Evolutionary conservation across 1,140 invertebrate species (phyloP), one percentile per base, ranked within the genome.

Genomic region (Mya arenaria): DNA sequence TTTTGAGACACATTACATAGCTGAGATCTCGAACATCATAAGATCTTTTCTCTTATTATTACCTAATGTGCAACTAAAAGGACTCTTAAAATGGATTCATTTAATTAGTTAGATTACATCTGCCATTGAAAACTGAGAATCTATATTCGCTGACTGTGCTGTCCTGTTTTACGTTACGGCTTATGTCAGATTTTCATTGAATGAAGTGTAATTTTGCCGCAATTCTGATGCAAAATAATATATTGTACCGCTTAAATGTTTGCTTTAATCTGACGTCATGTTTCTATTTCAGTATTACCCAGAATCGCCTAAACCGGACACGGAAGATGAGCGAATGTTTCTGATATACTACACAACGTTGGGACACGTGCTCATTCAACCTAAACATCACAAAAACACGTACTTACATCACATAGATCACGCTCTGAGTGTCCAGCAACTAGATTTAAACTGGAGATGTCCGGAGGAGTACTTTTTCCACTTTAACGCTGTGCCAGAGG

Each of bases 381-480:
- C 79, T 0, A 32, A 37, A 37, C 69, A 55, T 10, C 79, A 73
- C 62, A 82, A 82, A 41, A 80, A 80, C 55, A 25, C 15, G 17
- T 82, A 82, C 34, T 25, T 82, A 5, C 69, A 82, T 37, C 79
- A 82, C 58, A 62, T 82, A 5, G 79, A 82, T n/a, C 23, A 73
- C 13, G 19, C 41, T 23, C 62, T 82, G 8, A 65, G 60, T 30
- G 41, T 82, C 15, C 69, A 82, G 34, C 30, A 58, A 48, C 39
- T 82, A 1, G 60, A 82, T 41, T 39, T 82, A 17, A 82, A 82
- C 68, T 73, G 58, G 71, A 19, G 79, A 37, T 73, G 69, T 37
- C 79, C 79, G 15, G 79, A 82, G 36, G 69, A 82, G 41, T 82
- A 73, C 34, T 82, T 82, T 48, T 82, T 82, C 44, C 58, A 73